Evolutionary conservation across 2,888 invertebrate genomes (phyloP), one percentile per base, ranked within the genome.

Genomic region (Latheticus oryzae): DNA sequence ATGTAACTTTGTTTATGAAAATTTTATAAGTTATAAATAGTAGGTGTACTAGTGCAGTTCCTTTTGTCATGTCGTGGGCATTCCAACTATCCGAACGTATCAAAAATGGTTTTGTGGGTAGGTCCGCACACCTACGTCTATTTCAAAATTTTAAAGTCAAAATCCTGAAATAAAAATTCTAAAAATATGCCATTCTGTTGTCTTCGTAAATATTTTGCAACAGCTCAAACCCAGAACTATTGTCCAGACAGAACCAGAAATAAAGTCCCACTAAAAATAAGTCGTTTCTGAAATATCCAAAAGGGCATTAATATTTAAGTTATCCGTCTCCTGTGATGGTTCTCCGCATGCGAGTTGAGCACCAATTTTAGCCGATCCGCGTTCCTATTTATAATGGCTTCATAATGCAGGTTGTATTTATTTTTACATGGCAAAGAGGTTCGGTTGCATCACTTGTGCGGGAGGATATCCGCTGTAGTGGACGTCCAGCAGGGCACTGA

Each of bases 381-480:
- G 42, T 28, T 58, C 60, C 66, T 69, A 69, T 68, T 69, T 69
- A 66, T 68, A 68, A 68, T 66, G 65, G 50, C 63, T 67, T 62
- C 61, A 65, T 65, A 67, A 67, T 63, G 65, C 67, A 61, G 61
- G 57, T 54, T 53, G 64, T 48, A 60, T 45, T 45, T 45, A 45
- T 45, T 45, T 45, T 45, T 45, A 45, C 45, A 19, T 13, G 45
- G 45, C 30, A 30, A 30, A 45, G 30, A 45, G 35, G 15, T 58
- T 60, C 28, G 58, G 33, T 51, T 54, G 60, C 54, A 60, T 64
- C 61, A 61, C 24, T 54, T 58, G 59, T 56, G 55, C 52, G 50
- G 45, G 56, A 43, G 45, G 58, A 61, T 51, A 37, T 32, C 45
- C 33, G 51, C 5, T 28, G 23, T 28, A 23, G 55, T 45, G 30